Evolutionary conservation across 2,888 invertebrate species (phyloP).

Genomic region (Nezara viridula): DNA sequence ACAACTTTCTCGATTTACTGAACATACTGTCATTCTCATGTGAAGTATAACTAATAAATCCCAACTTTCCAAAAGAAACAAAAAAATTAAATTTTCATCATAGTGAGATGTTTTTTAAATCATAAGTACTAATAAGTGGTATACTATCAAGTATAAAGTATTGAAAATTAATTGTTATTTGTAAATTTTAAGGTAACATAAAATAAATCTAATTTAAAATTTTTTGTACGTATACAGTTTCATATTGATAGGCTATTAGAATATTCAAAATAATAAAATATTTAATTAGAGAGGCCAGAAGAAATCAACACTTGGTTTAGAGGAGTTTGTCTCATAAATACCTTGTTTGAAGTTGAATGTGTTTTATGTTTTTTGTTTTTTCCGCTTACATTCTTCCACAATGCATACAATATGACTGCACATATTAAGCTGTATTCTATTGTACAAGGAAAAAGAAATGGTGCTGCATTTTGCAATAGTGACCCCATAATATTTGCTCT

Average conservation of each 20-base stretch:
- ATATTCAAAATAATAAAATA: not conserved
- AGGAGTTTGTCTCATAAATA: not conserved
- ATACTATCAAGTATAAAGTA: no score
- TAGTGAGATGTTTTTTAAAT: no score
- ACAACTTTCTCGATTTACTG: not conserved
- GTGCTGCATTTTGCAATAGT: conserved; percentile 81
- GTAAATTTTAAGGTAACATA: no score
- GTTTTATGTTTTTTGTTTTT: conserved; percentile 42
- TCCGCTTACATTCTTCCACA: conserved; percentile 86
- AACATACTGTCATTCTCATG: no score
- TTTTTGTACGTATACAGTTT: no score
- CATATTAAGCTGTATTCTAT: conserved; percentile 94
- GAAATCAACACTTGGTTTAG: no score
- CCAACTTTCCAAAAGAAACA: no score
- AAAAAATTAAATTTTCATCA: no score
- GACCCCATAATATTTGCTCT: conserved; percentile 80
- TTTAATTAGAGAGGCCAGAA: not conserved
- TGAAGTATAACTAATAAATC: no score
- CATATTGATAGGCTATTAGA: not conserved
- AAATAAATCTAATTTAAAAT: no score
- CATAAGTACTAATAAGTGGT: no score
- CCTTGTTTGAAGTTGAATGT: conserved; percentile 12
- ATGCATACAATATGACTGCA: conserved; percentile 89
- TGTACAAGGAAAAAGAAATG: conserved; percentile 90
- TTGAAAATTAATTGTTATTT: no score